Conservation (phyloP, 37 sponge, comb jelly and placozoan species). For the Bolinopsis microptera region DNA sequence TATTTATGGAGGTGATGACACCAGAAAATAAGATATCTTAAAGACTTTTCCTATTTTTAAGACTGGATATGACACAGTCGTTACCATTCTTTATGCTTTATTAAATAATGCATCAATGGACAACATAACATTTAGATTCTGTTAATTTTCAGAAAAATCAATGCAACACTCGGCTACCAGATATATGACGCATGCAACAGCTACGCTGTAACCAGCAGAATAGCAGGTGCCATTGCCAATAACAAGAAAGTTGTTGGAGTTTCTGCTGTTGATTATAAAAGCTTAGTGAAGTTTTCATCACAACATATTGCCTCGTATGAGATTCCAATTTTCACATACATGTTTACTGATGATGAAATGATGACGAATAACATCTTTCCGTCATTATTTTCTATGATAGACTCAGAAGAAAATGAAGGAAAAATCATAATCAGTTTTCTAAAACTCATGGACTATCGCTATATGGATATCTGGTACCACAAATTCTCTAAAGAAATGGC, state of each 20-base stretch:
- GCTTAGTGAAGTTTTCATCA: not conserved
- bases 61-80: not conserved
- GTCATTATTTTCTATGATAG: not conserved
- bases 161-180: no score
- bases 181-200: not conserved
- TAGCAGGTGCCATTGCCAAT: not conserved
- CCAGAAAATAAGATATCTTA: no score
- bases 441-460: not conserved
- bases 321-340: not conserved
- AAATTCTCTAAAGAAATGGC: not conserved
- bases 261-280: not conserved
- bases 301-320: not conserved
- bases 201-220: not conserved
- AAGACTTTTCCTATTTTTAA: not conserved
- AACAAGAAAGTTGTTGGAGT: not conserved
- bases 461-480: slow-evolving; percentile 50
- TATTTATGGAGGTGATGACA: no score
- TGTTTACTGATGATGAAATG: not conserved
- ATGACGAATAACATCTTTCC: not conserved
- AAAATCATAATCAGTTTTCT: not conserved
- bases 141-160: no score
- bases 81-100: no score
- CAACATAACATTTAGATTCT: no score
- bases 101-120: no score
- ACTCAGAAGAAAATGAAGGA: not conserved